Conservation (phyloP, 2,113 vertebrate genomes). For the Machaerirhynchus nigripectus region DNA sequence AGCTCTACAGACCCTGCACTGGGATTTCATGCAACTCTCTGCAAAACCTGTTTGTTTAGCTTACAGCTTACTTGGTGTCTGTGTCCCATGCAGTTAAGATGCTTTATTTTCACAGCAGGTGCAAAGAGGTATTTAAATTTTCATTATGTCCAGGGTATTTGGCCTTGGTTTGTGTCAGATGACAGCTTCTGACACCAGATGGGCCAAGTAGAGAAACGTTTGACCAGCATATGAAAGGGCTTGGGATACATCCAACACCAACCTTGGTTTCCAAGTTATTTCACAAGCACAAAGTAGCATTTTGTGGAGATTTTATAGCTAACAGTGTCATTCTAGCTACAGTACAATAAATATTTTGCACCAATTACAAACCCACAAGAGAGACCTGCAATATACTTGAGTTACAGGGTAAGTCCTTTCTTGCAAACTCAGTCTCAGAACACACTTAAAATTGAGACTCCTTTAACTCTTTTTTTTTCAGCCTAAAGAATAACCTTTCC, state of each 20-base stretch:
- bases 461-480: background rate
- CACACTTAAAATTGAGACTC: background rate
- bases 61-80: background rate
- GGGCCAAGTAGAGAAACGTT: conserved; percentile 13
- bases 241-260: conserved; percentile 36
- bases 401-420: background rate
- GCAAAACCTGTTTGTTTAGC: conserved; percentile 2
- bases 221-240: background rate
- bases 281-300: conserved; percentile 12
- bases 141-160: conserved; percentile 16
- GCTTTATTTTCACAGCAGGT: conserved; percentile 38
- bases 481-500: background rate
- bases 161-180: conserved; percentile 4
- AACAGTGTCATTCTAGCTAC: background rate
- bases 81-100: background rate
- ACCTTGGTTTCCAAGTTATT: conserved; percentile 54
- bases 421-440: background rate
- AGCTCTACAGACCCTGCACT: background rate
- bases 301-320: conserved; percentile 33
- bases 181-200: conserved; percentile 50
- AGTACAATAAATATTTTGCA: conserved; percentile 35
- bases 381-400: background rate
- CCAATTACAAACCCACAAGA: background rate
- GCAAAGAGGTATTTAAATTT: conserved; percentile 34
- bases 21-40: background rate